Base-by-base conservation (phyloP, 2,113 vertebrate genomes). In the Archocentrus centrarchus region DNA sequence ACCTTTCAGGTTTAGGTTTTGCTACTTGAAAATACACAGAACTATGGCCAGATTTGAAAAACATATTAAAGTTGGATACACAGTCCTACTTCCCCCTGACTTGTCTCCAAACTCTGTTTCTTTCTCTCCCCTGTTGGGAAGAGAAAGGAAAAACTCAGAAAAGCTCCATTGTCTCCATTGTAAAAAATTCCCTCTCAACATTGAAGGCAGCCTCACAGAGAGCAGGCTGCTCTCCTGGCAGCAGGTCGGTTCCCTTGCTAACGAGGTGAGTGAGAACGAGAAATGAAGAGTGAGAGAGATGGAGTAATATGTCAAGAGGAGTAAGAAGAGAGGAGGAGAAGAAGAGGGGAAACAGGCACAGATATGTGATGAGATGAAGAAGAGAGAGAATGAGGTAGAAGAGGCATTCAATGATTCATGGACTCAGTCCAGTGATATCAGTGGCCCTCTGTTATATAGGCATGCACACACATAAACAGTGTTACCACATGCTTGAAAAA, bases 341-440 rank as follows among this genome's bases (percentile, higher is more conserved):
- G 47, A 20, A 57, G 55, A 66, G 53, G 30, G 58, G 61, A 60
- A 60, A 76, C 2, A 57, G 47, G 76, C 55, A 3, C 14, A 66
- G 64, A 59, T 66, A 57, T 47, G 18, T 18, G 59, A 77, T 78
- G 64, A 70, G 80, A 59, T 32, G 77, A 59, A 83, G 70, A 30
- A 39, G 83, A 63, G 47, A 73, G 35, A 73, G 61, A 73, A 37
- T 22, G 82, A 87, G 59, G 55, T 24, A 64, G 57, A 58, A 39
- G 76, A 30, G 63, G 63, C 61, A 35, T 82, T 89, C 39, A 86
- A 83, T 88, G 79, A 88, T 89, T 91, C 73, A 83, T 88, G 50
- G 80, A 78, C 59, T 75, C 27, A 61, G 39, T 83, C 55, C 73
- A 81, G 60, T 83, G 83, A 88, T 88, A 76, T 83, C 66, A 77